A percentile compares a stretch with the other conserved stretches of the same genome.
Evolutionary conservation across 2,888 invertebrate genomes (phyloP).

Genomic region (Anagyrus pseudococci): DNA sequence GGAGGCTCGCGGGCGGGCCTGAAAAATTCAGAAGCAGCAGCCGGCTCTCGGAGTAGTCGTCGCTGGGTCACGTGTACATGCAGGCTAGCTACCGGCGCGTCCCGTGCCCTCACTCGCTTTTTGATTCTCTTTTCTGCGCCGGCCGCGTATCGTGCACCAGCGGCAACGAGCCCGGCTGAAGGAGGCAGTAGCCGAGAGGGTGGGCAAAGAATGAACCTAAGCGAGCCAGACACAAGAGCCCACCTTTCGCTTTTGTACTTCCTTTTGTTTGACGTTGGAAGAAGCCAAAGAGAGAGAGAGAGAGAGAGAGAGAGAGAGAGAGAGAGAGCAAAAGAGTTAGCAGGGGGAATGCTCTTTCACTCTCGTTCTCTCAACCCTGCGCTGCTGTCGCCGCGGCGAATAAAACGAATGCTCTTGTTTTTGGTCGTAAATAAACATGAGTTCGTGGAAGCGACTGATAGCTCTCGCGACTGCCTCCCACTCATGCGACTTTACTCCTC

Average conservation of each 20-base stretch:
- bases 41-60: too few relatives aligned
- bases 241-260: constrained; percentile 28
- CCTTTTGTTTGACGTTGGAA: constrained; percentile 28
- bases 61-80: too few relatives aligned
- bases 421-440: constrained; percentile 37
- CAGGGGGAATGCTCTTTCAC: too few relatives aligned
- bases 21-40: constrained; percentile 25
- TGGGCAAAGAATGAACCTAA: constrained; percentile 4
- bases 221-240: background rate
- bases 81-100: too few relatives aligned
- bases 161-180: background rate
- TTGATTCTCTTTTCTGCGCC: background rate
- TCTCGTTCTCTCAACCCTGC: too few relatives aligned
- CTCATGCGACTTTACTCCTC: too few relatives aligned
- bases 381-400: constrained; percentile 16
- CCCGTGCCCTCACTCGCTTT: too few relatives aligned
- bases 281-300: background rate
- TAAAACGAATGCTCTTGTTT: constrained; percentile 32
- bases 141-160: background rate
- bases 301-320: background rate
- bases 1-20: background rate
- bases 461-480: background rate
- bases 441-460: constrained; percentile 25
- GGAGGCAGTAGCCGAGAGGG: background rate
- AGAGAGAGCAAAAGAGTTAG: background rate